Base-by-base conservation (phyloP, 2,113 vertebrate species). In the Dicentrarchus labrax region DNA sequence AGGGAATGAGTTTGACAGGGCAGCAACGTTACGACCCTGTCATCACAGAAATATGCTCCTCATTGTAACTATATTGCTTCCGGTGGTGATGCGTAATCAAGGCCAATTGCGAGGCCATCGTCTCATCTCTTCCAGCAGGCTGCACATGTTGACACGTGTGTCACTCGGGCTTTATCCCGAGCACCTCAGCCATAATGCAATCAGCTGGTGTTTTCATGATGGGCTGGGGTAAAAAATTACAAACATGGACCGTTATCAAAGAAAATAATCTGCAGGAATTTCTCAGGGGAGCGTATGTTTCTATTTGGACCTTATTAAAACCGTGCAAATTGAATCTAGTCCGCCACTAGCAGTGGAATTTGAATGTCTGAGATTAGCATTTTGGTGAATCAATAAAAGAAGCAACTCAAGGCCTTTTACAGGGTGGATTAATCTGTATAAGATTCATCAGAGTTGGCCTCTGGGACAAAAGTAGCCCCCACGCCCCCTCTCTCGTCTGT, bases 341-440 rank as follows among this genome's bases (percentile, higher is more conserved):
- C 61, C 77, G 79, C 71, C 66, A 73, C 21, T 19, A 80, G 72
- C 61, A 56, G 54, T 13, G 17, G 69, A 78, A 87, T 85, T 80
- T 21, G 38, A 84, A 86, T 85, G 72, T 76, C 30, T 66, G 43
- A 80, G 22, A 80, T 84, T 78, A 59, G 67, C 56, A 84, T 82
- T 86, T 83, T 48, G 50, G 77, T 78, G 66, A 86, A 82, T 85
- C 22, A 89, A 85, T 88, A 78, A 80, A 77, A 83, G 15, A 19
- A 81, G 66, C 1, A 36, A 83, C 53, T 85, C 76, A 71, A 74
- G 67, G 82, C 72, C 41, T 80, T 80, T 82, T 45, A 77, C 67
- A 60, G 69, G 38, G 39, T 60, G 74, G 75, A 84, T 82, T 82
- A 56, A 84, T 86, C 59, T 50, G 76, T 50, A 22, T 43, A 30